Evolutionary conservation across 23 tunicate genomes (phyloP).

Genomic region (Trididemnum nubilum): DNA sequence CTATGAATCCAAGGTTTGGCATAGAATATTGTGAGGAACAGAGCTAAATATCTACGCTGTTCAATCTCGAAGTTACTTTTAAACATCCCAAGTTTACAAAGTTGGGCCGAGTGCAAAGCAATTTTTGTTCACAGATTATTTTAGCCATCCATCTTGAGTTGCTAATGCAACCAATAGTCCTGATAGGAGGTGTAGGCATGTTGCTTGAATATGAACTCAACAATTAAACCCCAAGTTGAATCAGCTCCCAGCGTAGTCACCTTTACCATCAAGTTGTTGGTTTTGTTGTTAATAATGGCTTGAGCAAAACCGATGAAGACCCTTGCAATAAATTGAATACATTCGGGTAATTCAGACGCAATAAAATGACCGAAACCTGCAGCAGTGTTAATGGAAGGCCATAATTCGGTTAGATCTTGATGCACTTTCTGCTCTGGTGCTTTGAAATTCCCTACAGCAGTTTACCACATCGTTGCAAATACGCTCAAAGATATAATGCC

Average conservation of each 20-base stretch:
- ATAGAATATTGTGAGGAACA: neutral
- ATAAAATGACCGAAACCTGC: neutral
- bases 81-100: neutral
- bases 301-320: neutral
- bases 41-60: neutral
- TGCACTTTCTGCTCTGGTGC: neutral
- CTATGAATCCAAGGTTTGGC: neutral
- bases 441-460: neutral
- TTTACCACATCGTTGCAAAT: neutral
- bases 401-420: neutral
- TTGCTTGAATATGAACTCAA: neutral
- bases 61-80: neutral
- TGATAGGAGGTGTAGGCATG: neutral
- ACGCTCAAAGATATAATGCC: neutral
- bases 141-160: neutral
- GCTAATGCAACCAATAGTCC: neutral
- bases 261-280: neutral
- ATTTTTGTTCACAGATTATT: neutral
- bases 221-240: neutral
- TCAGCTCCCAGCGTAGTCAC: neutral
- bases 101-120: neutral
- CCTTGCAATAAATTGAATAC: neutral
- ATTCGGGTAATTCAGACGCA: neutral
- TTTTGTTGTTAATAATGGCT: neutral
- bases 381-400: neutral